Evolutionary conservation across 2,113 vertebrate species (phyloP), one percentile per base, ranked within the genome.

Genomic region (Eptesicus fuscus): DNA sequence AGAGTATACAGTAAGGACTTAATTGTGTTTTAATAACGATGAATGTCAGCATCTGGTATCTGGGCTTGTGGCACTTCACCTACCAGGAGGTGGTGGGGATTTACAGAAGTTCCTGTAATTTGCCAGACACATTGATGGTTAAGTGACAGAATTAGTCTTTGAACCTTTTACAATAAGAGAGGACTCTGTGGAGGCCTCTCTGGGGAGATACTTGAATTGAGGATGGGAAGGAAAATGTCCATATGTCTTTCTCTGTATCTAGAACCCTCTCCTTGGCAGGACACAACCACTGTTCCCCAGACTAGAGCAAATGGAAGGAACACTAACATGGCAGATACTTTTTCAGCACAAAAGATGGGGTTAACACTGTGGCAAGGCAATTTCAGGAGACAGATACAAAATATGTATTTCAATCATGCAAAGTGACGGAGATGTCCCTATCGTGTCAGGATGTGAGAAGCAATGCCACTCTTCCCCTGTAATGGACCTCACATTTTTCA

Each of bases 401-500:
- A 9, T 80, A 93, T 84, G 90, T 95, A 92, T 83, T 91, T 95
- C 61, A 95, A 35, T 94, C 63, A 42, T 89, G 32, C 20, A 53
- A 61, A 93, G 95, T 63, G 94, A 85, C 61, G 71, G 63, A 95
- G 88, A 95, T 89, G 79, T 49, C 73, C 42, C 32, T 71, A 10
- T 93, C 77, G 22, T 90, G 61, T 95, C 94, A 90, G 89, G 88
- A 93, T 96, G 74, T 97, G 94, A 88, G 95, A 98, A 97, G 96
- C 35, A 74, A 96, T 84, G 76, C 59, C 25, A 40, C 23, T 91
- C 59, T 96, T 76, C 77, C 79, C 79, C 83, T 63, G 47, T 40
- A 6, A 94, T 89, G 77, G 76, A 76, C 83, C 91, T 95, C 95
- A 92, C 65, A 71, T 94, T 97, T 98, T 97, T 95, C 30, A 30